Base-by-base conservation (phyloP, 2,797 vertebrate genomes). In the Sebastes aleutianus region DNA sequence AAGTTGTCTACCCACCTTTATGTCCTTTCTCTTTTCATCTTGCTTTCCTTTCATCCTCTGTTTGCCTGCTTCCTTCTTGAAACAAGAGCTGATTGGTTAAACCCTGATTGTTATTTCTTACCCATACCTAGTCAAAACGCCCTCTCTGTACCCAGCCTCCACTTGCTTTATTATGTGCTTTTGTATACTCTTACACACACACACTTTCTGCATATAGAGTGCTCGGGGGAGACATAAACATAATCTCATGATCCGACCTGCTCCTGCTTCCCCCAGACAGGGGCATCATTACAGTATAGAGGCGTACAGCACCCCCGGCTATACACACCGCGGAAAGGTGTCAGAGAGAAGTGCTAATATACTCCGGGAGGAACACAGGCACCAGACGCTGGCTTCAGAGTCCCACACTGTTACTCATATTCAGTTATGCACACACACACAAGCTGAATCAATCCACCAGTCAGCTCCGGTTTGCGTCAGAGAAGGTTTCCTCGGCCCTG, bases 91-190 rank as follows among this genome's bases (percentile, higher is more conserved):
- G 86, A 94, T 94, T 90, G 89, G 88, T 82, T 84, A 80, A 85
- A 86, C 85, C 88, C 78, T 71, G 79, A 88, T 86, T 85, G 67
- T 87, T 89, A 87, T 93, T 92, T 88, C 74, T 86, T 84, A 82
- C 63, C 70, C 80, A 89, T 88, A 90, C 83, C 80, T 24, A 77
- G 84, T 85, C 88, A 91, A 70, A 87, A 84, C 74, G 72, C 70
- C 63, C 73, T 85, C 77, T 82, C 76, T 75, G 72, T 34, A 70
- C 85, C 83, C 84, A 36, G 65, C 56, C 74, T 79, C 70, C 59
- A 18, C 53, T 39, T 2, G 20, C 68, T 78, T 78, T 76, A 84
- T 85, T 64, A 84, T 76, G 31, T 50, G 9, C 56, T 64, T 54
- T 68, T 59, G 74, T 73, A 64, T 71, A 78, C 53, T 63, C 20